Evolutionary conservation across 2,113 vertebrate genomes (phyloP).

Genomic region (Probosciger aterrimus): DNA sequence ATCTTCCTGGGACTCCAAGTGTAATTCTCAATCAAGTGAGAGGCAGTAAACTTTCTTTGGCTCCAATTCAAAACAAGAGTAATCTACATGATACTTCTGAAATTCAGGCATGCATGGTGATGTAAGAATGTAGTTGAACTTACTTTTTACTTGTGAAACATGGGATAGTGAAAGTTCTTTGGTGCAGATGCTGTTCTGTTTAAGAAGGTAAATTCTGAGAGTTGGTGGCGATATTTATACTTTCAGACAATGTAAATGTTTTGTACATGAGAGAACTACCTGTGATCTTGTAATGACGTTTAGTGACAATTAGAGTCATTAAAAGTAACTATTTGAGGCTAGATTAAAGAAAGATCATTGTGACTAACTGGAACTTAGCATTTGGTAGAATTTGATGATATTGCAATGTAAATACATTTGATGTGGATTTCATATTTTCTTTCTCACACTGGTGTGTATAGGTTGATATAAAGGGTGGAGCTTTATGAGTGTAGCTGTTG

Average conservation of each 20-base stretch:
- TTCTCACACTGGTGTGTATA: neutral
- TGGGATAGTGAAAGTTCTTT: neutral
- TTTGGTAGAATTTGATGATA: neutral
- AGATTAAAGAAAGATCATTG: neutral
- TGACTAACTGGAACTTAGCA: neutral
- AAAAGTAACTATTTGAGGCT: neutral
- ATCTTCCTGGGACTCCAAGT: neutral
- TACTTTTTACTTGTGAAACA: neutral
- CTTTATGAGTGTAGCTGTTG: neutral
- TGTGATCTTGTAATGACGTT: neutral
- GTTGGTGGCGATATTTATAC: neutral
- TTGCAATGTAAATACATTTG: neutral
- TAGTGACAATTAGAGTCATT: neutral
- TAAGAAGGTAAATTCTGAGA: neutral
- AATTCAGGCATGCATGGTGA: accelerated
- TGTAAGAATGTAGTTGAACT: neutral
- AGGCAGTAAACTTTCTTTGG: neutral
- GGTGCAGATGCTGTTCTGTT: neutral
- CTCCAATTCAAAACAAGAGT: neutral
- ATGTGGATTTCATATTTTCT: neutral
- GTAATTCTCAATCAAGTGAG: neutral
- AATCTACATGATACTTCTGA: neutral
- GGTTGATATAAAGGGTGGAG: neutral
- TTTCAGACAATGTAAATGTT: neutral
- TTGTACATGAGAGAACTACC: neutral